These are phyloP conservation scores for Lordiphosa stackelbergi DNA, from an alignment of 1,140 invertebrate genomes.

Conservation along the genomic window DNA sequence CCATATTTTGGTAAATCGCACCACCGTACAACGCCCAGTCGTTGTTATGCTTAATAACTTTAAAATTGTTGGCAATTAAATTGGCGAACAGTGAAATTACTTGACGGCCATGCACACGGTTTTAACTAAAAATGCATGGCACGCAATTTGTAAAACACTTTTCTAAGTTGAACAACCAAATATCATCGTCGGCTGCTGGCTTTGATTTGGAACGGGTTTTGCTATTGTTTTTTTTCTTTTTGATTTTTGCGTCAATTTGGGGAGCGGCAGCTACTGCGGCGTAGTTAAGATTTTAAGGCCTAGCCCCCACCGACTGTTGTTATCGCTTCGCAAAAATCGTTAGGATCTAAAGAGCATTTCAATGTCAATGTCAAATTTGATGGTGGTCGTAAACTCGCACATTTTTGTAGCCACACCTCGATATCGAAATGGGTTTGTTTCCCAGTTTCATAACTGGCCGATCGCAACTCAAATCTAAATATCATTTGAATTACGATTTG, in stretches of 20 bases:
- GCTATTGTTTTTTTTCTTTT: not conserved
- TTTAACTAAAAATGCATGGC: slow-evolving; percentile 55
- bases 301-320: slow-evolving; percentile 15
- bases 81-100: slow-evolving; percentile 43
- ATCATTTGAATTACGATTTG: slow-evolving; percentile 28
- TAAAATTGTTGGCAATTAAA: slow-evolving; percentile 65
- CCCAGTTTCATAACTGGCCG: slow-evolving; percentile 14
- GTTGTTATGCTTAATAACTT: slow-evolving; percentile 70
- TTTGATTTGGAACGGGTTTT: slow-evolving; percentile 45
- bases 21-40: not conserved
- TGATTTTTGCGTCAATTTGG: slow-evolving; percentile 7
- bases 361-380: slow-evolving; percentile 67
- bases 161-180: slow-evolving; percentile 64
- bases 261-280: slow-evolving; percentile 42
- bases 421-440: slow-evolving; percentile 6
- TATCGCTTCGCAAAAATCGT: too few relatives aligned
- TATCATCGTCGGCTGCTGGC: slow-evolving; percentile 12
- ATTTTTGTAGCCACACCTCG: slow-evolving; percentile 25
- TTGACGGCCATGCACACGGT: slow-evolving; percentile 36
- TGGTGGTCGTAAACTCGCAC: slow-evolving; percentile 6
- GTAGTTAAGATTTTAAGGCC: slow-evolving; percentile 45
- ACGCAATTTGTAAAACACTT: slow-evolving; percentile 52
- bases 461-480: slow-evolving; percentile 33
- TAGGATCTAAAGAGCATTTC: slow-evolving; percentile 35
- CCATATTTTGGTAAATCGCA: too few relatives aligned